Conservation (phyloP, 2,888 invertebrate genomes). For the Agrotis segetum region DNA sequence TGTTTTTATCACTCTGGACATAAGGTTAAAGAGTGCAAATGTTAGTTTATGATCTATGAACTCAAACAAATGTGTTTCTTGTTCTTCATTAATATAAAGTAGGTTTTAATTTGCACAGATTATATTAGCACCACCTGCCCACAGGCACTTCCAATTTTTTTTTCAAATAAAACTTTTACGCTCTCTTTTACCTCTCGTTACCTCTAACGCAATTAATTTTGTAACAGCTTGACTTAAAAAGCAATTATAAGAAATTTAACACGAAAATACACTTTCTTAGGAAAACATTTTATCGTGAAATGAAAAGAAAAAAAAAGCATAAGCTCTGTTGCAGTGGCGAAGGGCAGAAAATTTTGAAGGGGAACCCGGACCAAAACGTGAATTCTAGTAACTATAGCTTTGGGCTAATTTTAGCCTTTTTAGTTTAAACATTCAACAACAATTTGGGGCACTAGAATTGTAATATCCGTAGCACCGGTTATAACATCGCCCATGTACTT, state of each 20-base stretch:
- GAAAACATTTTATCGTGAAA: constrained; percentile 19
- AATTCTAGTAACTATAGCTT: too few species aligned
- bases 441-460: too few species aligned
- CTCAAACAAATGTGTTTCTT: not conserved
- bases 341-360: too few species aligned
- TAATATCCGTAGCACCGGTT: too few species aligned
- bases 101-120: not conserved
- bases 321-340: constrained; percentile 12
- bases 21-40: not conserved
- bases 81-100: not conserved
- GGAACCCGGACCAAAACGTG: too few species aligned
- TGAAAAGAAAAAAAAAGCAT: constrained; percentile 40
- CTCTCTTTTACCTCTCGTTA: not conserved
- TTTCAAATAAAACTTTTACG: constrained; percentile 13
- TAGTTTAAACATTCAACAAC: too few species aligned
- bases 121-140: not conserved
- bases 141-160: not conserved
- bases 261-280: constrained; percentile 16
- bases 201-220: constrained; percentile 27
- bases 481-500: too few species aligned
- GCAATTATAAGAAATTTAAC: constrained; percentile 30
- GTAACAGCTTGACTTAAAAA: constrained; percentile 30
- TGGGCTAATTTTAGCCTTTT: too few species aligned
- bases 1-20: too few species aligned
- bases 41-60: not conserved